These are phyloP conservation scores for Paracentrotus lividus DNA, from an alignment of 53 echinoderm and acorn worm genomes.

Conservation along the genomic window DNA sequence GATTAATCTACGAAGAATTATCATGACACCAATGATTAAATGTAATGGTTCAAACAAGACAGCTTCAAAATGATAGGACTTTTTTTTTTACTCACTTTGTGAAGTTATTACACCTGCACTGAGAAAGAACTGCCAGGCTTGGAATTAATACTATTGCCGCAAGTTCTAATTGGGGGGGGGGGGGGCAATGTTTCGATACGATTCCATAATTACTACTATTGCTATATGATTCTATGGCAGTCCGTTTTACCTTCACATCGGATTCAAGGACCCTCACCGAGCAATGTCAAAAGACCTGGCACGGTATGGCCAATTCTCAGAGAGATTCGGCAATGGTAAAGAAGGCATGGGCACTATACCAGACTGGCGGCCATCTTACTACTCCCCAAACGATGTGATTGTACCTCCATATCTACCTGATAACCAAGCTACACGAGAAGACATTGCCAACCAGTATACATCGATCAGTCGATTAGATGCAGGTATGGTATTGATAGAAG, in stretches of 20 bases:
- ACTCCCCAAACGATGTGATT: slow-evolving; percentile 78
- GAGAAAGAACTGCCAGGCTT: too few species aligned
- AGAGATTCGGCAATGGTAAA: slow-evolving; percentile 88
- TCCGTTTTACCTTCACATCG: slow-evolving; percentile 87
- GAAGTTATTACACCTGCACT: too few species aligned
- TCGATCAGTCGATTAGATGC: slow-evolving; percentile 86
- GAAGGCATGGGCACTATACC: slow-evolving; percentile 77
- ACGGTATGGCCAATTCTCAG: slow-evolving; percentile 80
- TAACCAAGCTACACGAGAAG: slow-evolving; percentile 80
- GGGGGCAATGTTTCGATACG: too few species aligned
- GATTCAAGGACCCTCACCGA: slow-evolving; percentile 87
- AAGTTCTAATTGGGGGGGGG: too few species aligned
- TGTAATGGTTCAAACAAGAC: too few species aligned
- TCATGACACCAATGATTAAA: too few species aligned
- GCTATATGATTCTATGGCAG: neutral
- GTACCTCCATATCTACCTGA: slow-evolving; percentile 85
- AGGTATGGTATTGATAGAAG: too few species aligned
- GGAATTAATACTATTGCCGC: too few species aligned
- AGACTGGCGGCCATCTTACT: slow-evolving; percentile 84
- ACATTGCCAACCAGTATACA: slow-evolving; percentile 85
- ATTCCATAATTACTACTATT: too few species aligned
- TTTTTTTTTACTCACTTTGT: too few species aligned
- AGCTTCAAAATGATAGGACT: too few species aligned
- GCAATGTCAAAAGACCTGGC: slow-evolving; percentile 65
- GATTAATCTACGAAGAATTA: too few species aligned